phyloP scores from a whole-genome alignment of 2,888 invertebrate genomes.

The Leptinotarsa juncta region DNA sequence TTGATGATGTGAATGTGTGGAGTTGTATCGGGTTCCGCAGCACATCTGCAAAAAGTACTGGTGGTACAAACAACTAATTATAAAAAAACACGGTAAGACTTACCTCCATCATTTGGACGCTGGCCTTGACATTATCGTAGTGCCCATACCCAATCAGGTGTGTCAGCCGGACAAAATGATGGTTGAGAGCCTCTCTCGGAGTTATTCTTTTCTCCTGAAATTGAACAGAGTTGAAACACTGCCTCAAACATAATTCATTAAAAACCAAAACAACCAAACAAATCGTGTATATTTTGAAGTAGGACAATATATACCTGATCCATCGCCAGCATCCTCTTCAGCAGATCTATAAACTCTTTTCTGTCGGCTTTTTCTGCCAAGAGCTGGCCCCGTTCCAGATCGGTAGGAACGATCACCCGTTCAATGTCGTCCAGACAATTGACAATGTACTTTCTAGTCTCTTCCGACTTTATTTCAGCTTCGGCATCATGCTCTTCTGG shows the following conservation, averaged over 20 bases:
- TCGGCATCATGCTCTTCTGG: slow-evolving; percentile 98
- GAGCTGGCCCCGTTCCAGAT: slow-evolving; percentile 95
- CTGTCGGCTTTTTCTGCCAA: slow-evolving; percentile 97
- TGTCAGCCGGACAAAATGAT: slow-evolving; percentile 92
- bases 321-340: slow-evolving; percentile 98
- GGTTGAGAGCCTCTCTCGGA: slow-evolving; percentile 95
- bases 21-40: slow-evolving; percentile 67
- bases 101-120: slow-evolving; percentile 97
- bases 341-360: slow-evolving; percentile 95
- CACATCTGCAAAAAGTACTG: slow-evolving; percentile 69
- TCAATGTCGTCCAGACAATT: slow-evolving; percentile 99
- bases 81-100: background rate
- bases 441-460: slow-evolving; percentile 99
- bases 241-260: slow-evolving; percentile 30
- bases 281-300: background rate
- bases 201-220: slow-evolving; percentile 90
- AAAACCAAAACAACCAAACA: background rate
- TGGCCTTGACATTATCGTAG: slow-evolving; percentile 96
- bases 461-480: slow-evolving; percentile 98
- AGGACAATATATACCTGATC: slow-evolving; percentile 79
- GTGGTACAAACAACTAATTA: background rate
- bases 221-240: slow-evolving; percentile 23
- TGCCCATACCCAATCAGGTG: slow-evolving; percentile 97
- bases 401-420: slow-evolving; percentile 94
- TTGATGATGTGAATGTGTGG: slow-evolving; percentile 67